Evolutionary conservation across 35 echinoderm and acorn worm genomes (phyloP).

Genomic region (Chiridota heheva): DNA sequence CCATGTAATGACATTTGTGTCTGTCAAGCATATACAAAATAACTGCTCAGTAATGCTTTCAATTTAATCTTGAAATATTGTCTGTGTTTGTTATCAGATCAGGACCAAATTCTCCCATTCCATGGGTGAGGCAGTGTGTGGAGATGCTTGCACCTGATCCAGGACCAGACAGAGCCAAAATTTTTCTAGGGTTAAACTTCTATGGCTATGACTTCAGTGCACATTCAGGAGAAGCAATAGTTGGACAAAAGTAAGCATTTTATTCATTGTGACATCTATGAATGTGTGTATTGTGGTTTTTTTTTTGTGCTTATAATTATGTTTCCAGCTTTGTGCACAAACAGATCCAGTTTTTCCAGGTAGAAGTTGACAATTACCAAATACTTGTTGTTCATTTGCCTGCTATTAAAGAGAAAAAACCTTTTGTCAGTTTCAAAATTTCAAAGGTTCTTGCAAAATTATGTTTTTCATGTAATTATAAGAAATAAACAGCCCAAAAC

Average conservation of each 20-base stretch:
- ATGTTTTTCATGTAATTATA: too few relatives aligned
- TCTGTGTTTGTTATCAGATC: conserved; percentile 67
- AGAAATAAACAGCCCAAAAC: too few relatives aligned
- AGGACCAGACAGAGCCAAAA: conserved; percentile 67
- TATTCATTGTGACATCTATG: too few relatives aligned
- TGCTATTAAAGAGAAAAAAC: too few relatives aligned
- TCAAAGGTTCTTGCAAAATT: too few relatives aligned
- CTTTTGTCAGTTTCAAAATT: too few relatives aligned
- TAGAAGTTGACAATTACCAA: too few relatives aligned
- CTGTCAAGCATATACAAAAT: not conserved
- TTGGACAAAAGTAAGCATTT: conserved; percentile 75
- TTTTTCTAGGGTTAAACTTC: conserved; percentile 92
- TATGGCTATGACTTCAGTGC: conserved; percentile 82
- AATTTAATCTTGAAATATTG: not conserved
- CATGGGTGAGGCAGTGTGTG: conserved; percentile 77
- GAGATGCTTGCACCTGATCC: conserved; percentile 68
- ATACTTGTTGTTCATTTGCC: too few relatives aligned
- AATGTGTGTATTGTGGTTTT: too few relatives aligned
- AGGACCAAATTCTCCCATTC: conserved; percentile 83
- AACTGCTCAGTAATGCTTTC: not conserved
- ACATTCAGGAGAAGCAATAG: conserved; percentile 67
- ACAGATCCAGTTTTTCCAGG: too few relatives aligned
- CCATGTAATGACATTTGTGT: not conserved
- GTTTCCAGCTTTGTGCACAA: too few relatives aligned
- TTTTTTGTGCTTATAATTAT: too few relatives aligned